Base-by-base conservation (phyloP, 2,888 invertebrate genomes). In the Drosophila aldrichi region DNA sequence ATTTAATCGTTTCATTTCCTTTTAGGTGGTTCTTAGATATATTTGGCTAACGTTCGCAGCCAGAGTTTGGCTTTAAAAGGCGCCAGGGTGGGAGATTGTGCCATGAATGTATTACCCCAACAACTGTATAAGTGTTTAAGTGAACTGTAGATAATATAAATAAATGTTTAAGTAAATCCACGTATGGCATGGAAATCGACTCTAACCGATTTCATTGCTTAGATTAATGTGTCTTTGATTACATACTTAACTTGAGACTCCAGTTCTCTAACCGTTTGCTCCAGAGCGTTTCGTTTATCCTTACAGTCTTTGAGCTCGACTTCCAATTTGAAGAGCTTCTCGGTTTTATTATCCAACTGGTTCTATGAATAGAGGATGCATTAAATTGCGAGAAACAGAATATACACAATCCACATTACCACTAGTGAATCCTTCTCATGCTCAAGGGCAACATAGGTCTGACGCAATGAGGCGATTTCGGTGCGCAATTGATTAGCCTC, bases 331-430 rank as follows among this genome's bases (percentile, higher is more conserved):
- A 94, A 95, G 20, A 95, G 93, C 82, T 94, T 94, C 92, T 96
- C 96, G 18, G 96, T 95, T 92, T 96, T 97, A 64, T 95, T 94
- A 89, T 97, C 96, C 74, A 96, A 90, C 78, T 95, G 95, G 90
- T 95, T 94, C 92, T 93, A 8, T 43, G 71, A 36, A 52, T 9
- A 46, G 32, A 18, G 9, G 16, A 8, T 40, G 7, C 4, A 20
- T 40, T 2, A 49, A 18, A 7, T 49, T 9, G 29, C 9, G 10
- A 2, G 41, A 16, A n/a, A 22, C 12, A 0, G 1, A 32, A 7
- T 12, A 5, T 5, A 2, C 10, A 18, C 1, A 1, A 9, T 1
- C 2, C n/a, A 38, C 32, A 73, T 70, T 92, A 95, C 95, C 93
- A 95, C 81, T 67, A 95, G 91, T 48, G 94, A 93, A 91, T 97